A percentile compares a stretch with the other conserved stretches of the same genome.
These are phyloP conservation scores for Alentia gelatinosa DNA, from an alignment of 2,888 invertebrate genomes.

Conservation along the genomic window DNA sequence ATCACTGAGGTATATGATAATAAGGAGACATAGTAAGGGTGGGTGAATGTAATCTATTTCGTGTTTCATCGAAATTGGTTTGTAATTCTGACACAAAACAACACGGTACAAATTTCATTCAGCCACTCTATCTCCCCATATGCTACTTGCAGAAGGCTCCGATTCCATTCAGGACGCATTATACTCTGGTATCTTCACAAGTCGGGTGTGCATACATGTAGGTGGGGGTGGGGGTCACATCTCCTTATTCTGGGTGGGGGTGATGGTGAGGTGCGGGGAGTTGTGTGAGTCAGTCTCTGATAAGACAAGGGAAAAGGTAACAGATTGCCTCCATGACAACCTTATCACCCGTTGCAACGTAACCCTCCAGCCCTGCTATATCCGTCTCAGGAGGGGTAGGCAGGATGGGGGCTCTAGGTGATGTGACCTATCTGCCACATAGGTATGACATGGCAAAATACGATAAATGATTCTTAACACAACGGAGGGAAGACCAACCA, in stretches of 20 bases:
- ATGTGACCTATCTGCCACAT: background rate
- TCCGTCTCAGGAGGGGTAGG: background rate
- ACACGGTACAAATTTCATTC: too few relatives aligned
- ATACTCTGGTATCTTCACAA: background rate
- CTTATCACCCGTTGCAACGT: background rate
- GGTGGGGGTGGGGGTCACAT: too few relatives aligned
- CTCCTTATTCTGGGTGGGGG: too few relatives aligned
- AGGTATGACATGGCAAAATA: background rate
- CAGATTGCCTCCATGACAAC: background rate
- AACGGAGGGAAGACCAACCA: background rate
- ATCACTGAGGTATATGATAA: background rate
- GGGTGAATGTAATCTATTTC: background rate
- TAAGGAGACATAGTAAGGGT: background rate
- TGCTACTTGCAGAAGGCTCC: background rate
- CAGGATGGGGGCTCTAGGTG: background rate
- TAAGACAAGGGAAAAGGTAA: background rate
- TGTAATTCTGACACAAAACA: too few relatives aligned
- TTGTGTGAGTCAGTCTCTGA: background rate
- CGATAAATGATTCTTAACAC: background rate
- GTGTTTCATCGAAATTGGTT: too few relatives aligned
- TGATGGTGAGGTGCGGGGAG: too few relatives aligned
- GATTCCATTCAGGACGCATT: background rate
- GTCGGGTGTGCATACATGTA: slow-evolving; percentile 1
- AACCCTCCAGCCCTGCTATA: background rate
- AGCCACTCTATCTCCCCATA: too few relatives aligned